These are phyloP conservation scores for Malacoraja senta DNA, from an alignment of 2,797 vertebrate species.

Conservation along the genomic window DNA sequence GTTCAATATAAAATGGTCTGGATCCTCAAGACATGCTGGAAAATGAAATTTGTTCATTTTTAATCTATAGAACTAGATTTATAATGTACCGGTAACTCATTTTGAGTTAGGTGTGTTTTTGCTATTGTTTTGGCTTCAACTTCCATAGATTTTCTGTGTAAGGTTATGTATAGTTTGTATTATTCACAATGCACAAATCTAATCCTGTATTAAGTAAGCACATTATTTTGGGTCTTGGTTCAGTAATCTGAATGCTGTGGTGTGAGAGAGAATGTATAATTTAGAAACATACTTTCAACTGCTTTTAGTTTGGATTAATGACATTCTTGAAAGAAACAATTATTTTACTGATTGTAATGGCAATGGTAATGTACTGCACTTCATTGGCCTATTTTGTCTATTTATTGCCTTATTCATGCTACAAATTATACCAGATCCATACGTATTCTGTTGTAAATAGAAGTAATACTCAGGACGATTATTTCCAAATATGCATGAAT, in stretches of 20 bases:
- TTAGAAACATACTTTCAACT: background rate
- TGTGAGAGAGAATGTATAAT: conserved; percentile 1
- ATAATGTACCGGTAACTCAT: too few relatives aligned
- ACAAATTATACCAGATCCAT: background rate
- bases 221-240: background rate
- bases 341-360: conserved; percentile 8
- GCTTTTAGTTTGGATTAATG: background rate
- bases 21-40: too few relatives aligned
- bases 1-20: too few relatives aligned
- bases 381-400: background rate
- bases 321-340: conserved; percentile 19
- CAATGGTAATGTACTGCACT: background rate
- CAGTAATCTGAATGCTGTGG: background rate
- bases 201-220: background rate
- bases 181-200: background rate
- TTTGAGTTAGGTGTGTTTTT: too few relatives aligned
- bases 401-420: background rate
- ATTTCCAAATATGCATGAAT: background rate
- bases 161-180: background rate
- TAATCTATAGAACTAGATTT: too few relatives aligned
- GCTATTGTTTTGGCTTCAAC: too few relatives aligned
- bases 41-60: too few relatives aligned
- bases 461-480: background rate
- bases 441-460: background rate
- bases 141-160: background rate